Base-by-base conservation (phyloP, 2,888 invertebrate genomes). In the Chaetogeoica ovagalla region DNA sequence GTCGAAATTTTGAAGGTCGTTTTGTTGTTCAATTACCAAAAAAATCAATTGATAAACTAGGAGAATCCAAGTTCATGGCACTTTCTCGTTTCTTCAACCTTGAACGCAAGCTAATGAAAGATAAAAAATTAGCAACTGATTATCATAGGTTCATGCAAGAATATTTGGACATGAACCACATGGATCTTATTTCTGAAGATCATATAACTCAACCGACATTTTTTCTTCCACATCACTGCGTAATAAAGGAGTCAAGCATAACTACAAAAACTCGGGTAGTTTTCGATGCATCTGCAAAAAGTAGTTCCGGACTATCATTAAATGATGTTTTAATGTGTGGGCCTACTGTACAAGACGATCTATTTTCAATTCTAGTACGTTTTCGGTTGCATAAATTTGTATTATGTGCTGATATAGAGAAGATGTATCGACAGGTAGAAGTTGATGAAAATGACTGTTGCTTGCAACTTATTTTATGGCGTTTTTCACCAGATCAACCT, bases 361-460 rank as follows among this genome's bases (percentile, higher is more conserved):
- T 81, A 0, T 55, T 73, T 23, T 39, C 52, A 8, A 81, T 70
- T 17, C 5, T 72, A 8, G 5, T 62, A 4, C 9, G 69, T 57
- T 81, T 72, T 63, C 43, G 81, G 1, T 6, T 17, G 21, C 19
- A 72, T 72, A 13, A 17, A n/a, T 48, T 39, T 30, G 63, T 57
- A 21, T 37, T 81, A 23, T 9, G 21, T 52, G 68, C 73, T 2
- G 81, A 82, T 23, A 62, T 82, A 17, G 55, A 59, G 23, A 70
- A 81, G 60, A 82, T 82, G 82, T 82, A 74, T 43, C 81, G 77
- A 9, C n/a, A 65, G 30, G 11, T 77, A 2, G 30, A 19, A 37
- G 9, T 82, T 11, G 19, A 69, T 30, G 37, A 19, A 37, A 62
- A 43, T n/a, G 59, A 82, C 6, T 62, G 69, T 7, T 23, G 11